Evolutionary conservation across 64 coral and sea anemone species (phyloP).

Genomic region (Actinia equina): DNA sequence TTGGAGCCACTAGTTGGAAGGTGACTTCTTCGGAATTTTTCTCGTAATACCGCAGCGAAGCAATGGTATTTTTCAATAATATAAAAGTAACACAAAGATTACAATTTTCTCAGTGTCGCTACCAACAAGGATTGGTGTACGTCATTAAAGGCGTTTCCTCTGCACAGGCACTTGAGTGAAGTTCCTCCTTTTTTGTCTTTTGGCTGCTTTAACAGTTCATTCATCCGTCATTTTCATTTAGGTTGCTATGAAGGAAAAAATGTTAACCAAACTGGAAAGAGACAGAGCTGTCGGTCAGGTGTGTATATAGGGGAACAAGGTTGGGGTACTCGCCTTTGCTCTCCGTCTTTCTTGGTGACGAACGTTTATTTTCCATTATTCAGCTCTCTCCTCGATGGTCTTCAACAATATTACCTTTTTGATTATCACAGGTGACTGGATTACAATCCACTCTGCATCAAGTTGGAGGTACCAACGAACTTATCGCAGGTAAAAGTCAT

Average conservation of each 20-base stretch:
- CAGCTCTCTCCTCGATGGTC: too few species aligned
- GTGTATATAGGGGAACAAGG: not conserved
- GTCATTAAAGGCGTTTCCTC: too few species aligned
- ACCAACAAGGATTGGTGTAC: not conserved
- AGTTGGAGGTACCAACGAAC: slow-evolving; percentile 54
- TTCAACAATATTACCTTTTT: not conserved
- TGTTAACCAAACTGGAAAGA: slow-evolving; percentile 93
- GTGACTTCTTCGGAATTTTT: not conserved
- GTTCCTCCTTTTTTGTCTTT: too few species aligned
- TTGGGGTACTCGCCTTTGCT: not conserved
- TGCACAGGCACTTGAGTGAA: too few species aligned
- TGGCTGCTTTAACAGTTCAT: too few species aligned
- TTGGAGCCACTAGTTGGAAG: not conserved
- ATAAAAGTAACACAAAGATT: too few species aligned
- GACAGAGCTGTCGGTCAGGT: slow-evolving; percentile 99
- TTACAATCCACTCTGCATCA: slow-evolving; percentile 77
- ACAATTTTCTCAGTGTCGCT: too few species aligned
- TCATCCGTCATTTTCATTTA: not conserved
- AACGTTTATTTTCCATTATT: too few species aligned
- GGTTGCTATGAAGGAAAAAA: slow-evolving; percentile 99
- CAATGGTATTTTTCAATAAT: too few species aligned
- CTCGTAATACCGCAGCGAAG: too few species aligned
- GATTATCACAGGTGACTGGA: slow-evolving; percentile 21
- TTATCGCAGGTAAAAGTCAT: slow-evolving; percentile 31
- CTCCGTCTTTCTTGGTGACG: too few species aligned